Conservation (phyloP, 2,797 vertebrate genomes). For the Oceanodroma leucorhoa region DNA sequence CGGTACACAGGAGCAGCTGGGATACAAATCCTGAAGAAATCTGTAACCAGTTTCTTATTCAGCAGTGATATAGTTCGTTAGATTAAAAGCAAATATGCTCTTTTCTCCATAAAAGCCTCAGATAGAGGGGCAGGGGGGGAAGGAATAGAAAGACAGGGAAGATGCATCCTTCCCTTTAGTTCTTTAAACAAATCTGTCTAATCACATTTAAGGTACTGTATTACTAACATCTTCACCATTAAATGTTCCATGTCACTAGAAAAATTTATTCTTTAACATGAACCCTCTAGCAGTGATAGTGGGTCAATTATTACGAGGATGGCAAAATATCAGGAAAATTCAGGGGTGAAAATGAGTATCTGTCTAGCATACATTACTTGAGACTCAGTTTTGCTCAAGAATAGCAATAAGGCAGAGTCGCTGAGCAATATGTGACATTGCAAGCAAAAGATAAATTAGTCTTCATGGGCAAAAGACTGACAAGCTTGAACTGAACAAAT, state of each 20-base stretch:
- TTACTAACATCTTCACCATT: slow-evolving; percentile 6
- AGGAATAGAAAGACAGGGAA: background rate
- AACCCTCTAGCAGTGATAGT: background rate
- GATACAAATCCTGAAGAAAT: background rate
- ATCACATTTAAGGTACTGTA: background rate
- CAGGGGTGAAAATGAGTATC: slow-evolving; percentile 11
- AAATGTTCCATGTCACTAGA: background rate
- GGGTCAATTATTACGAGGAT: slow-evolving; percentile 11
- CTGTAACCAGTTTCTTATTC: background rate
- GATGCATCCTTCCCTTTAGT: background rate
- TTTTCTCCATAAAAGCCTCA: background rate
- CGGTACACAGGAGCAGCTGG: background rate
- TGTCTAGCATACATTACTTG: slow-evolving; percentile 10
- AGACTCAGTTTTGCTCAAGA: slow-evolving; percentile 22
- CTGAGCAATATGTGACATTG: slow-evolving; percentile 8
- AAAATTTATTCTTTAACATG: slow-evolving; percentile 9
- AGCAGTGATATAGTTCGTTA: background rate
- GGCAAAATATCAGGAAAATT: slow-evolving; percentile 35
- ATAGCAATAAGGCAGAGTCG: slow-evolving; percentile 26
- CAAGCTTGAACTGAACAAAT: background rate
- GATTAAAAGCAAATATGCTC: background rate
- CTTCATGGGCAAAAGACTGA: background rate
- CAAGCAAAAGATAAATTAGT: slow-evolving; percentile 40
- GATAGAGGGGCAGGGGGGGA: too few relatives aligned
- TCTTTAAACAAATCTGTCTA: slow-evolving; percentile 1